These are phyloP conservation scores for Todiramphus saurophagus DNA, from an alignment of 2,113 vertebrate species.

Conservation along the genomic window DNA sequence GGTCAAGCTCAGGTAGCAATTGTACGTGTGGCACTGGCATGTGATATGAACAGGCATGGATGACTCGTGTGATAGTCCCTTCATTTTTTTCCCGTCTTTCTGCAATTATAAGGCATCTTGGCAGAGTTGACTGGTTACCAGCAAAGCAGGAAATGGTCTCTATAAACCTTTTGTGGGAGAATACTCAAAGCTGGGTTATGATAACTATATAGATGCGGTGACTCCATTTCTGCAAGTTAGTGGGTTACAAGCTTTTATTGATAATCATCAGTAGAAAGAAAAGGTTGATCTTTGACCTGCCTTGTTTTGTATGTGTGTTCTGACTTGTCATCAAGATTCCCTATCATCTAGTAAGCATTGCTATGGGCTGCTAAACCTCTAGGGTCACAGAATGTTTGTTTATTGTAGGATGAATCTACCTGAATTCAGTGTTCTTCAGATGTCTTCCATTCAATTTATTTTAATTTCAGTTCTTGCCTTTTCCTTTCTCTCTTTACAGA, in stretches of 20 bases:
- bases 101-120: not conserved
- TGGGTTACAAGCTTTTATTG: not conserved
- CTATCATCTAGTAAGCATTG: not conserved
- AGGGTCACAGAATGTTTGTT: not conserved
- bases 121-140: not conserved
- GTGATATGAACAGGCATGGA: not conserved
- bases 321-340: not conserved
- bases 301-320: not conserved
- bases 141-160: not conserved
- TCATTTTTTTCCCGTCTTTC: not conserved
- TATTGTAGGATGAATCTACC: not conserved
- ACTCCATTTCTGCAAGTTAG: not conserved
- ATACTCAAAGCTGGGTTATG: not conserved
- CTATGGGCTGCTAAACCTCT: not conserved
- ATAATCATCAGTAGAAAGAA: not conserved
- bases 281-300: not conserved
- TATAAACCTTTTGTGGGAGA: not conserved
- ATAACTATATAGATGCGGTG: not conserved
- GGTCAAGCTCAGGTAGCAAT: not conserved
- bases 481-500: constrained; percentile 70
- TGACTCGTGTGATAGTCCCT: not conserved
- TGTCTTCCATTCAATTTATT: not conserved
- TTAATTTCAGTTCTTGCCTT: not conserved
- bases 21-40: not conserved
- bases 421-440: not conserved